Conservation (phyloP, 1,140 invertebrate genomes). For the Microplitis mediator region DNA sequence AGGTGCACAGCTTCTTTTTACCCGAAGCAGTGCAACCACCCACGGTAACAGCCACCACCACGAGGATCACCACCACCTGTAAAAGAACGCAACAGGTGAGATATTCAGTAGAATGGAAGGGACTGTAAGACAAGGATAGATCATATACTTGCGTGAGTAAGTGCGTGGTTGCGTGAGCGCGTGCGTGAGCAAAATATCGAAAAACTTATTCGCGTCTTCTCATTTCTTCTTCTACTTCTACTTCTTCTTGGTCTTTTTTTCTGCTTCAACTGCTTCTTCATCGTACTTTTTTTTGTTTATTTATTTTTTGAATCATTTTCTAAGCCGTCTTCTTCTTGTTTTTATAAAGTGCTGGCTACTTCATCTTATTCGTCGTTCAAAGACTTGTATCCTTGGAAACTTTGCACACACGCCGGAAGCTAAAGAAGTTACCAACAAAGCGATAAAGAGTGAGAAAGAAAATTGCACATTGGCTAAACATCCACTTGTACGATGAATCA, state of each 20-base stretch:
- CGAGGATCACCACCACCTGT: slow-evolving; percentile 51
- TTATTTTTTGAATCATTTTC: background rate
- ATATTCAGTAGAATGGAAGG: slow-evolving; percentile 36
- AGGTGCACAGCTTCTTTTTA: slow-evolving; percentile 44
- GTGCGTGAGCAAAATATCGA: slow-evolving; percentile 60
- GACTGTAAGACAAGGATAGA: slow-evolving; percentile 25
- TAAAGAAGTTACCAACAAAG: slow-evolving; percentile 8
- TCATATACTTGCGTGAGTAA: slow-evolving; percentile 40
- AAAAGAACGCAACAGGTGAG: slow-evolving; percentile 44
- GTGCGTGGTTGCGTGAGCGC: slow-evolving; percentile 41
- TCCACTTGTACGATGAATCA: slow-evolving; percentile 25
- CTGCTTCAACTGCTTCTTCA: background rate
- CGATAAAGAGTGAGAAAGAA: background rate
- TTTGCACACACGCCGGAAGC: slow-evolving; percentile 18
- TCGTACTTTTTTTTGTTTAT: background rate
- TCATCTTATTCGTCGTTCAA: too few species aligned
- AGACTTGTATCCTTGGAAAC: too few species aligned
- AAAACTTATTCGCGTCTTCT: slow-evolving; percentile 43
- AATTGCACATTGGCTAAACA: slow-evolving; percentile 25
- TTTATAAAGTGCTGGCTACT: too few species aligned
- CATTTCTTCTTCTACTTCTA: background rate
- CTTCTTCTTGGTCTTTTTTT: background rate
- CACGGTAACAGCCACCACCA: slow-evolving; percentile 52
- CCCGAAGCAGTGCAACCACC: slow-evolving; percentile 51
- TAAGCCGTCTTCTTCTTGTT: too few species aligned